These are phyloP conservation scores for Acronicta leporina DNA, from an alignment of 2,888 invertebrate species.

Conservation along the genomic window DNA sequence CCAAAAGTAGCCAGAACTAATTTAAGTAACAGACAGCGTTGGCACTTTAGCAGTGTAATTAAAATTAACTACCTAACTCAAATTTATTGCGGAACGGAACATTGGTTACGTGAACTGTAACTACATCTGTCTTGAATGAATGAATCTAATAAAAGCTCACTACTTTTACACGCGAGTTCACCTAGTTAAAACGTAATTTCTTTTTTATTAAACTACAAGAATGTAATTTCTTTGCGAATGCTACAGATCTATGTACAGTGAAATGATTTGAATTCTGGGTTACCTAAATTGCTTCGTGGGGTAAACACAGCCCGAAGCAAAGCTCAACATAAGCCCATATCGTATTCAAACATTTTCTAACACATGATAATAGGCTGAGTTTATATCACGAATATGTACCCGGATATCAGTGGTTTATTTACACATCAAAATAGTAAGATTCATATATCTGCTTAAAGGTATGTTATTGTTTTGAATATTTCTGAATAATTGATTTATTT, in stretches of 20 bases:
- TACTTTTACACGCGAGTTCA: slow-evolving; percentile 20
- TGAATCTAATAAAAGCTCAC: slow-evolving; percentile 31
- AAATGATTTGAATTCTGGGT: slow-evolving; percentile 1
- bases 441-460: too few species aligned
- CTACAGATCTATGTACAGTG: slow-evolving; percentile 1
- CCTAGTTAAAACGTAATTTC: slow-evolving; percentile 17
- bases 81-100: slow-evolving; percentile 21
- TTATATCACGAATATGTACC: too few species aligned
- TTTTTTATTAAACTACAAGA: slow-evolving; percentile 19
- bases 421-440: too few species aligned
- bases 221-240: slow-evolving; percentile 19
- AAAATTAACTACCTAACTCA: slow-evolving; percentile 22
- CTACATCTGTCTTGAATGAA: slow-evolving; percentile 19
- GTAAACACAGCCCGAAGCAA: slow-evolving; percentile 1
- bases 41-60: slow-evolving; percentile 31
- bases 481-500: too few species aligned
- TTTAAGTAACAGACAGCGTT: background rate
- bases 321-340: too few species aligned
- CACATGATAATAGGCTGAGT: too few species aligned
- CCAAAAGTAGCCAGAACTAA: background rate
- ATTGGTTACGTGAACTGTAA: slow-evolving; percentile 16
- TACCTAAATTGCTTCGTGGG: slow-evolving; percentile 13
- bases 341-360: too few species aligned
- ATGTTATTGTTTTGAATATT: too few species aligned
- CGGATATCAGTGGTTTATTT: too few species aligned